Base-by-base conservation (phyloP, 2,113 vertebrate genomes). In the Cyrtonyx montezumae region DNA sequence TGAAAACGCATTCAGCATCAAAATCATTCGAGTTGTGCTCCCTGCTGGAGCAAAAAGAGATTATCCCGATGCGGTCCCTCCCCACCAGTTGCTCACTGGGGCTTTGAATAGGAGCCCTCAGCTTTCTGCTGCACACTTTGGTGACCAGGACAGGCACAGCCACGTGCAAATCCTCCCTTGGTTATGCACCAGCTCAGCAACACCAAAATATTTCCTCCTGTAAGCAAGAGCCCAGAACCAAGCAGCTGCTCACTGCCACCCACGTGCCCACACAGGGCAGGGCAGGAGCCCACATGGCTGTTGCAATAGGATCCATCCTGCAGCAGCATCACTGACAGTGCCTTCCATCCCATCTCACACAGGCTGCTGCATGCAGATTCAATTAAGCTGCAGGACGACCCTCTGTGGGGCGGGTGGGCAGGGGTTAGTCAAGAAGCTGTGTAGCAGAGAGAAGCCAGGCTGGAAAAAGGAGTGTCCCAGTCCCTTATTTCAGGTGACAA, bases 1-100 rank as follows among this genome's bases (percentile, higher is more conserved):
- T 48, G 49, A 55, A 69, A 55, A 62, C 84, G 65, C 0, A 16
- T 42, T 74, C 13, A 20, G 43, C 56, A 84, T 34, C 62, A 73
- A 15, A 85, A 66, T 30, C 63, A 40, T 53, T 25, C 1, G 43
- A 79, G 36, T 66, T 77, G 3, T 88, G 82, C 91, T 95, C 85
- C 68, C 83, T 91, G 91, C 76, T 94, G 92, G 83, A 91, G 73
- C 46, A 40, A 76, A 76, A 82, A 42, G 75, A 88, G 53, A 94
- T 93, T 69, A 20, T 77, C 85, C 71, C 3, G 7, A 2, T 5
- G 37, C 6, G 1, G 22, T 32, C 70, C 76, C 76, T 91, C 40
- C 34, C 43, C 58, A 40, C 34, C 82, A 4, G 42, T 63, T 71
- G 20, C 46, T 93, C 19, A 34, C 34, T 28, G 26, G 30, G 15